These are phyloP conservation scores for Asobara japonica DNA, from an alignment of 1,140 invertebrate genomes.

Conservation along the genomic window DNA sequence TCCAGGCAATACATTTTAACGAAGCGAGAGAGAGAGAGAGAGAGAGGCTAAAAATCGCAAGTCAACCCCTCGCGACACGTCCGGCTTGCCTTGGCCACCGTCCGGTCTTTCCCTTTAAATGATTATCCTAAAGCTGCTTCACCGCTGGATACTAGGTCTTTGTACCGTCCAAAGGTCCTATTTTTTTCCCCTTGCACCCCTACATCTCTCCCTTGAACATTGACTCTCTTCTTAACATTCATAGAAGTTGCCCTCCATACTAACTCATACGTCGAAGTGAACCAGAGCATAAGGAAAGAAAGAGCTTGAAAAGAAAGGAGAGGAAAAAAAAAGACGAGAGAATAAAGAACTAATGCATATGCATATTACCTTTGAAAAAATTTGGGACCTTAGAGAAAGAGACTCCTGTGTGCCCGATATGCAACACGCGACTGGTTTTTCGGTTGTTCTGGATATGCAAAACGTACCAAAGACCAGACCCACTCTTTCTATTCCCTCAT, in stretches of 20 bases:
- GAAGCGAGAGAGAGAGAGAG: not conserved
- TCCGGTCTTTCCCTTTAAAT: slow-evolving; percentile 16
- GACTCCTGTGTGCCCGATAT: not conserved
- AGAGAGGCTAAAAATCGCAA: slow-evolving; percentile 7
- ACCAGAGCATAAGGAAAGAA: slow-evolving; percentile 8
- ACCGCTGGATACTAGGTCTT: not conserved
- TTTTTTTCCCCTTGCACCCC: not conserved
- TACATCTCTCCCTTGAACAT: not conserved
- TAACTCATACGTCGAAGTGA: slow-evolving; percentile 2
- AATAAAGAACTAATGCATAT: slow-evolving; percentile 19
- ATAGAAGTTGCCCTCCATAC: not conserved
- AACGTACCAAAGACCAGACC: slow-evolving; percentile 10
- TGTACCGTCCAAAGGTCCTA: not conserved
- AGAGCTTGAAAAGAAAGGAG: not conserved
- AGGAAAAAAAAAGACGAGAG: slow-evolving; percentile 2
- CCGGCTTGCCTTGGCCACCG: not conserved
- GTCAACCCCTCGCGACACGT: not conserved
- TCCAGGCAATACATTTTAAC: not conserved
- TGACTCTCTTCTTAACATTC: slow-evolving; percentile 11
- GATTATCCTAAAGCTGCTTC: not conserved
- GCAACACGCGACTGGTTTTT: slow-evolving; percentile 28
- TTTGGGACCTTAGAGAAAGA: slow-evolving; percentile 15
- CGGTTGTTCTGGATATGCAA: slow-evolving; percentile 25
- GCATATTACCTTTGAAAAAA: slow-evolving; percentile 10
- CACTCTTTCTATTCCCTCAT: slow-evolving; percentile 20